Evolutionary conservation across 2,113 vertebrate species (phyloP).

Genomic region (Megalops atlanticus): DNA sequence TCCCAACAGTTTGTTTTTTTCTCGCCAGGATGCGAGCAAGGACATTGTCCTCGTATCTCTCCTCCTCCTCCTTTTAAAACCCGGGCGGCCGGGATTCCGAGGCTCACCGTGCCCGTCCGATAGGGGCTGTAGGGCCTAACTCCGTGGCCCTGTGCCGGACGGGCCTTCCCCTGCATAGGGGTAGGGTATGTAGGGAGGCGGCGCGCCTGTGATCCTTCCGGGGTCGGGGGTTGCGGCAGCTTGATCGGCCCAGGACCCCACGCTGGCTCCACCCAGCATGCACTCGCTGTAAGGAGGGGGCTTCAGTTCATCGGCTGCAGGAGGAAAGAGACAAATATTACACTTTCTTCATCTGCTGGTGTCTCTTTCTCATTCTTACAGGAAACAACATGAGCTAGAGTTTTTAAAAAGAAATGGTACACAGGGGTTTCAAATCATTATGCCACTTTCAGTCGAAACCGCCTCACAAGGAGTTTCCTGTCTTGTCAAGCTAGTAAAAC

Average conservation of each 20-base stretch:
- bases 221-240: slow-evolving; percentile 37
- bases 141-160: too few relatives aligned
- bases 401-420: background rate
- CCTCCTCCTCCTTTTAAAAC: background rate
- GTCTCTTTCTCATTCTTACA: too few relatives aligned
- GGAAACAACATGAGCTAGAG: background rate
- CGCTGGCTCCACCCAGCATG: slow-evolving; percentile 4
- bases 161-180: background rate
- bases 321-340: background rate
- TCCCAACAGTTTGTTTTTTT: background rate
- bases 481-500: too few relatives aligned
- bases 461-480: too few relatives aligned
- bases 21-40: too few relatives aligned
- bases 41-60: too few relatives aligned
- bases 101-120: too few relatives aligned
- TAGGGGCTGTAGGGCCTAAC: background rate
- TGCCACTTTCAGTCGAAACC: too few relatives aligned
- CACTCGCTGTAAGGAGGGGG: slow-evolving; percentile 47
- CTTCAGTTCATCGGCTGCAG: slow-evolving; percentile 43
- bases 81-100: background rate
- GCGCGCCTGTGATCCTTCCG: slow-evolving; percentile 43
- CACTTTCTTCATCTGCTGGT: background rate
- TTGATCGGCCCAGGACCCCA: slow-evolving; percentile 22
- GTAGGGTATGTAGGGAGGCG: slow-evolving; percentile 43
- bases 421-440: too few relatives aligned